These are phyloP conservation scores for Norana najaformis DNA, from an alignment of 2,888 invertebrate genomes.

Conservation along the genomic window DNA sequence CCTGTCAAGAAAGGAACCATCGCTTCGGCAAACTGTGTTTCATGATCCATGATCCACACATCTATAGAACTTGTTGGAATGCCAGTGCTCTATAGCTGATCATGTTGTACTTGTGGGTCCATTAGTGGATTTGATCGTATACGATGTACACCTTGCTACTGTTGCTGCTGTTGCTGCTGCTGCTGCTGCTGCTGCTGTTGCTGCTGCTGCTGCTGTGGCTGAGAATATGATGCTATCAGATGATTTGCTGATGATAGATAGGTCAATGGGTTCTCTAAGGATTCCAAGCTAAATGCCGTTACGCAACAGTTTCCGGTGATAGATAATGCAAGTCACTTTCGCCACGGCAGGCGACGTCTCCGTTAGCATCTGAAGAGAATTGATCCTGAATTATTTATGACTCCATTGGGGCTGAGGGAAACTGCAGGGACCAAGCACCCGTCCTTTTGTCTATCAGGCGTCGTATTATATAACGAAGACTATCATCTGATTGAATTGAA, in stretches of 20 bases:
- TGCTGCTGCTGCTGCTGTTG: neutral
- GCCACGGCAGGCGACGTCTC: neutral
- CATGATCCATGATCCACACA: no score
- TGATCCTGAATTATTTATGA: constrained; percentile 6
- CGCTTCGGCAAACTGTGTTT: no score
- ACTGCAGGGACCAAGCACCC: no score
- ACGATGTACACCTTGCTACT: no score
- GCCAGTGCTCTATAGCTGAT: no score
- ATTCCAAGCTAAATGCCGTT: neutral
- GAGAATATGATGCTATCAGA: neutral
- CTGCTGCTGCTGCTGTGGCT: neutral
- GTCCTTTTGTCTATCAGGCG: no score
- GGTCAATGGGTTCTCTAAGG: neutral
- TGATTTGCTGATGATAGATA: neutral
- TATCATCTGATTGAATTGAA: neutral
- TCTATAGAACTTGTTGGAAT: no score
- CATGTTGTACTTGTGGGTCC: no score
- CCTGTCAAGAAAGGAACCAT: no score
- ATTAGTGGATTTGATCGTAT: no score
- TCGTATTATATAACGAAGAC: neutral
- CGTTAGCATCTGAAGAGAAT: neutral
- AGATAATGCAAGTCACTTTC: no score
- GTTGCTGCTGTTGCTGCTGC: neutral
- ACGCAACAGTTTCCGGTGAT: neutral
- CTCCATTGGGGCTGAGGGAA: neutral